Base-by-base conservation (phyloP, 2,888 invertebrate genomes). In the Neoitamus cyanurus region DNA sequence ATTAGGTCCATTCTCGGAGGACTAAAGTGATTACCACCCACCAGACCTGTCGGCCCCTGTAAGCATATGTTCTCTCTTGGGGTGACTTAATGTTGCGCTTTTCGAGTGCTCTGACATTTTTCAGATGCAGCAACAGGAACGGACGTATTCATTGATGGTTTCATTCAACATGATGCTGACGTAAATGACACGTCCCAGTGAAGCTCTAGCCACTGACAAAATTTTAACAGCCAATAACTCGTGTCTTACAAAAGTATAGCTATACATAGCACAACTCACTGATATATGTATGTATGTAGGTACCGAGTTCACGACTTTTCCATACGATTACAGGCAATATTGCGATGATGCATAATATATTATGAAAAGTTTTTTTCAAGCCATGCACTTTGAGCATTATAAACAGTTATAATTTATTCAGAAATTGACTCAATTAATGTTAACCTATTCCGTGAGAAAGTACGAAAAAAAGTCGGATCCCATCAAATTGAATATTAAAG, bases 31-130 rank as follows among this genome's bases (percentile, higher is more conserved):
- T 42, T 42, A 77, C 77, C 77, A 77, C 77, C 77, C 75, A 15
- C 37, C 28, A 37, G 37, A 72, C 25, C 77, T 30, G 42, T 77
- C 30, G 31, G 6, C 37, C 36, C 36, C 77, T 42, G 2, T 30
- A 77, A 77, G 9, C 77, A 42, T 28, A 42, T 46, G 46, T 77
- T 46, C 37, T 34, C 70, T 70, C 25, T 46, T 36, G 42, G 36
- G 36, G 73, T 25, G 73, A 36, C 73, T 20, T 73, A 72, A 77
- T 77, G 77, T 77, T 77, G 77, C 77, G 30, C 77, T 77, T 77
- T 77, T 77, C 77, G 42, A 77, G 30, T 28, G 13, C 37, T 77
- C 37, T 46, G 42, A 2, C 25, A 25, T 25, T 73, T 77, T 77
- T 42, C 13, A 46, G 77, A 46, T 46, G 42, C 13, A 42, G 77